Base-by-base conservation (phyloP, 37 sponge, comb jelly and placozoan species). In the Chondrilla cf. caribensis region DNA sequence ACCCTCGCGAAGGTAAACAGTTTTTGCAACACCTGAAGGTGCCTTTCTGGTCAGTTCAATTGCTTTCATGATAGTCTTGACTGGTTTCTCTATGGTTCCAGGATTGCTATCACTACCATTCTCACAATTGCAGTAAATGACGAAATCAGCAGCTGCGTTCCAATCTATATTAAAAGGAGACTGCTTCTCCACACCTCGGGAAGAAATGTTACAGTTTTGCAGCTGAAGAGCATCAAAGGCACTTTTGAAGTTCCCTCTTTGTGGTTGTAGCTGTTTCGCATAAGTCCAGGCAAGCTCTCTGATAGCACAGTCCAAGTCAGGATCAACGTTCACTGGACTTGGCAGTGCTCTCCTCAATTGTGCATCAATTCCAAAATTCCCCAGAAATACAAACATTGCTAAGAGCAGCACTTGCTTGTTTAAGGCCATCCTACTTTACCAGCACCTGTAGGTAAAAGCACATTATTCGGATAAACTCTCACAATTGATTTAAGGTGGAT, bases 281-380 rank as follows among this genome's bases (percentile, higher is more conserved):
- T 83, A 90, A 2, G 82, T 72, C 90, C 86, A 86, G 17, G 86
- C 90, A 68, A 90, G 79, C 64, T 78, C 60, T 36, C 71, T 82
- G 67, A 90, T 65, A 25, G 76, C 82, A 51, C 90, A 90, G 72
- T 90, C 90, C 32, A 81, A 57, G 26, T 59, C 42, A 4, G 82
- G 82, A 39, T 87, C 87, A 60, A 79, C 70, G 24, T 78, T 85
- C 18, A 47, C 2, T 22, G 85, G 85, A 17, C 38, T 78, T n/a
- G 9, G 77, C 60, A 32, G 39, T n/a, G n/a, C n/a, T n/a, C n/a
- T n/a, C n/a, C n/a, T n/a, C n/a, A n/a, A n/a, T n/a, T n/a, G n/a
- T n/a, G n/a, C n/a, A n/a, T n/a, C n/a, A n/a, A n/a, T n/a, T n/a
- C n/a, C n/a, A n/a, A n/a, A n/a, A n/a, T n/a, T n/a, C n/a, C n/a